Conservation (phyloP, 2,888 invertebrate genomes). For the Conomelus anceps region DNA sequence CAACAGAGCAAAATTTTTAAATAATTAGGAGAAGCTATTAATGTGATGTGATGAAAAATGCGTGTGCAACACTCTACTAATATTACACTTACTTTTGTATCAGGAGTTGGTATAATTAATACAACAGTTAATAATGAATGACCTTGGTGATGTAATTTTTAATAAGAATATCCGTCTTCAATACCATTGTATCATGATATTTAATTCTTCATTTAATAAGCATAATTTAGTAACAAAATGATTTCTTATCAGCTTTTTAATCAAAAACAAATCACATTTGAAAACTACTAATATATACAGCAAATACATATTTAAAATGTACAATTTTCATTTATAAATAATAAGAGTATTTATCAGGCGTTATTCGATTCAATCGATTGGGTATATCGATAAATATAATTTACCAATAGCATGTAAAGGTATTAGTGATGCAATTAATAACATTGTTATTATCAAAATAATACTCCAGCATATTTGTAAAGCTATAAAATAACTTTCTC, state of each 20-base stretch:
- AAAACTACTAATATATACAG: background rate
- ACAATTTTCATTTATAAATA: no score
- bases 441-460: background rate
- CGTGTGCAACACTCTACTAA: no score
- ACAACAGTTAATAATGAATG: no score
- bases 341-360: background rate
- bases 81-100: no score
- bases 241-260: background rate
- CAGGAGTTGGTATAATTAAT: no score
- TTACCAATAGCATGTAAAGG: background rate
- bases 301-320: background rate
- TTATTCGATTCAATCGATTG: background rate
- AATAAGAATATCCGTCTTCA: no score
- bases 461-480: background rate
- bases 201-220: background rate
- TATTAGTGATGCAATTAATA: background rate
- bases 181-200: no score
- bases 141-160: no score
- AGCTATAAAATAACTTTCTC: background rate
- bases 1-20: no score
- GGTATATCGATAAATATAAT: background rate
- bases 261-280: background rate
- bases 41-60: no score
- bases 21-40: no score
- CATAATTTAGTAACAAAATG: background rate